These are phyloP conservation scores for Tupiocoris notatus DNA, from an alignment of 2,888 invertebrate species.

Conservation along the genomic window DNA sequence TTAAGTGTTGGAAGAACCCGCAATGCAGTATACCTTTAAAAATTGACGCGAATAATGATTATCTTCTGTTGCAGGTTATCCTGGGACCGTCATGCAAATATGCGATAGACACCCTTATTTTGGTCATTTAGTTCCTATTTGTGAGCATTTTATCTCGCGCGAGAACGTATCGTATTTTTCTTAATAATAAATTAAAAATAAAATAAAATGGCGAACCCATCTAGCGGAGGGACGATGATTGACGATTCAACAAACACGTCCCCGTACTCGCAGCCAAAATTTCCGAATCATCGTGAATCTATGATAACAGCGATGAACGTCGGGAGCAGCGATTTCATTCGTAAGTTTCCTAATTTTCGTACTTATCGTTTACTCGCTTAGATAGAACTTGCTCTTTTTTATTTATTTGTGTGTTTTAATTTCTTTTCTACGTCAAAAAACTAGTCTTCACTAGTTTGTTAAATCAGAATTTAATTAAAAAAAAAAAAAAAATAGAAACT, in stretches of 20 bases:
- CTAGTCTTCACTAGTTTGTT: too few relatives aligned
- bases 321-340: constrained; percentile 63
- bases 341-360: too few relatives aligned
- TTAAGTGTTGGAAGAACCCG: too few relatives aligned
- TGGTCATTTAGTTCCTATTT: not conserved
- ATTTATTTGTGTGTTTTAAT: too few relatives aligned
- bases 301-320: constrained; percentile 44
- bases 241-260: constrained; percentile 47
- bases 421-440: too few relatives aligned
- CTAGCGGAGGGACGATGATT: constrained; percentile 35
- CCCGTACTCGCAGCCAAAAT: constrained; percentile 45
- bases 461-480: too few relatives aligned
- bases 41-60: too few relatives aligned
- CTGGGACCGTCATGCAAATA: not conserved
- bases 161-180: too few relatives aligned
- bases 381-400: too few relatives aligned
- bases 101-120: not conserved
- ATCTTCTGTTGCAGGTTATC: not conserved
- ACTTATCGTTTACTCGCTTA: too few relatives aligned
- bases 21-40: too few relatives aligned
- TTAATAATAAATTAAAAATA: not conserved
- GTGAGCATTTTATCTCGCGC: not conserved
- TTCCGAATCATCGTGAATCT: constrained; percentile 31
- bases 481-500: too few relatives aligned
- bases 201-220: constrained; percentile 25